Evolutionary conservation across 1,140 invertebrate species (phyloP), one percentile per base, ranked within the genome.

Genomic region (Sycophaga agraensis): DNA sequence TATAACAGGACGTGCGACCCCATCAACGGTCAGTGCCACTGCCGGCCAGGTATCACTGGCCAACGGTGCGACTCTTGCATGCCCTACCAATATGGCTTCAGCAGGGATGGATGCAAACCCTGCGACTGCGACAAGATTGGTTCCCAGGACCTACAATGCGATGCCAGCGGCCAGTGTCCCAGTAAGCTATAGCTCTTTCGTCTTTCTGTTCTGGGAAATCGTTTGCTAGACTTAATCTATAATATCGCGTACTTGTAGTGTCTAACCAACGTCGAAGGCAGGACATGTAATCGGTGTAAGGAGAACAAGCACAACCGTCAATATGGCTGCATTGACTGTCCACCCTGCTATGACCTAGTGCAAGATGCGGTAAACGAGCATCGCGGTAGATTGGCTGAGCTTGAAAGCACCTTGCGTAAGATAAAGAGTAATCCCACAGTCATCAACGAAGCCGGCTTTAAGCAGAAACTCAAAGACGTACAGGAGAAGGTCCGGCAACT

Each of bases 71-170:
- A 97, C 68, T 84, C 87, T 63, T 98, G 96, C 72, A 85, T 87
- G 59, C 83, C 88, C 0, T 88, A 90, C 75, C 91, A 94, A 72
- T 98, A 92, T 73, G 96, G 94, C 43, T 98, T 97, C 78, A 91
- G 93, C 14, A 63, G 75, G 2, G 89, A 93, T 5, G 94, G 94
- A 3, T 96, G 94, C 69, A 86, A 88, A 64, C 79, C 87, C 14
- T 97, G 95, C 68, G 89, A 95, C 39, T 97, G 95, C 73, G 95
- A 97, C 72, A 83, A 82, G 12, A 89, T 94, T 70, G 95, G 95
- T 16, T 94, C 93, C 4, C 86, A 87, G 55, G 86, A 88, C 59
- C 83, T 91, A 49, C 93, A 96, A 72, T 97, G 95, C 68, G 86
- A 92, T 65, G 82, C 87, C 16, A 82, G 77, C 62, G 94, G 94